Base-by-base conservation (phyloP, 2,113 vertebrate species). In the Ranitomeya imitator region DNA sequence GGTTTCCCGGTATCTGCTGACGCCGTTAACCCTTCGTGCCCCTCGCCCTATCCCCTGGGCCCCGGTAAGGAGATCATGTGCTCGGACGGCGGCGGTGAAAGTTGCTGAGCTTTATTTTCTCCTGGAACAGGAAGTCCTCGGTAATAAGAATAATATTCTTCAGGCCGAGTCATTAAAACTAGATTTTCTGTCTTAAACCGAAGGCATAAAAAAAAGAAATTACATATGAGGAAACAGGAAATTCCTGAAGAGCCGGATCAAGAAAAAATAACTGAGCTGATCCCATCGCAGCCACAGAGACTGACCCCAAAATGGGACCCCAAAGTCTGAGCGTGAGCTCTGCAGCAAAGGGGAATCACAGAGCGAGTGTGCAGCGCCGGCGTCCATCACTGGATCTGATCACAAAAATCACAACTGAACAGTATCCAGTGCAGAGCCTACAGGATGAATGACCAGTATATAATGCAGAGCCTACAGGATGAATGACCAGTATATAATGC, bases 171-270 rank as follows among this genome's bases (percentile, higher is more conserved):
- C 74, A 85, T 85, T 85, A 85, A 85, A 85, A 60, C 19, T 61
- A 85, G 26, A 76, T 74, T 85, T 76, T 85, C 69, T 76, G 84
- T 57, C 67, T 85, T 55, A 52, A 76, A 60, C 51, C 37, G 23
- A 89, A 87, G 90, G 89, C 92, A 85, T 89, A 91, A 89, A 90
- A 90, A 89, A 93, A 54, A 51, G 87, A 92, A 92, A 57, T 16
- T 85, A 88, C 73, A 90, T 94, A 92, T 86, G 91, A 93, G 93
- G 90, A 91, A 91, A 92, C 93, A 94, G 92, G 92, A 92, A 94
- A 92, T 91, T 89, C 31, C 91, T 77, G 91, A 91, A 92, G 92
- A 55, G 23, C 77, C 51, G 54, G 54, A 12, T 54, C 6, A 23
- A 57, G 26, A 74, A 73, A 23, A 55, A 79, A 79, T 14, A 79